Evolutionary conservation across 2,113 vertebrate species (phyloP), one percentile per base, ranked within the genome.

Genomic region (Channa argus): DNA sequence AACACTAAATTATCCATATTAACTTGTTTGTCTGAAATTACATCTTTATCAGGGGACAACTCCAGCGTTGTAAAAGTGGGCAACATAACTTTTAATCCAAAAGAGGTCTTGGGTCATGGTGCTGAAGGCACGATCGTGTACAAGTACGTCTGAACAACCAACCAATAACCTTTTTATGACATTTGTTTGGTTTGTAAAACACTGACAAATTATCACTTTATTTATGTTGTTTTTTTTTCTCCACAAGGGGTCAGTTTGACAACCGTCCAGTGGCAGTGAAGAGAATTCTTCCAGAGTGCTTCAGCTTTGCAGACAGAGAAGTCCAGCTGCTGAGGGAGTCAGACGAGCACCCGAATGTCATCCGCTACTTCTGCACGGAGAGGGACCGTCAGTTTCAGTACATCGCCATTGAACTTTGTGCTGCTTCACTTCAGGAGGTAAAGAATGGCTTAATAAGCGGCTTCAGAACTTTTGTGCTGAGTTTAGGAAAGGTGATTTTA

Each of bases 61-160:
- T 89, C 86, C 51, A 92, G 36, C 81, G 71, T 93, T 50, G 95
- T 96, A 75, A 82, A 95, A 51, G 95, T 99, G 71, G 98, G 97
- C 46, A 99, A 99, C 86, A 97, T 99, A 84, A 96, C 93, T 0
- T 99, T 99, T 90, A 94, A 93, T 74, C 97, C 98, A 2, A 96
- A 94, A 80, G 95, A 96, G 2, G 96, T 99, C 1, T 12, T 99
- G 71, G 98, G 98, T 53, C 98, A 99, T 0, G 98, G 98, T 10
- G 98, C 98, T 5, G 98, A 99, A 89, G 98, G 98, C 50, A 99
- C 98, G 7, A 98, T 99, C 14, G 98, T 99, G 13, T 99, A 98
- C 94, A 96, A 94, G 98, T 97, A 92, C 90, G 95, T 52, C n/a
- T 39, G 4, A 62, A 44, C 11, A 64, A 10, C 1, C 12, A 6